phyloP scores from a whole-genome alignment of 2,797 vertebrate genomes.

The Poeciliopsis infans region DNA sequence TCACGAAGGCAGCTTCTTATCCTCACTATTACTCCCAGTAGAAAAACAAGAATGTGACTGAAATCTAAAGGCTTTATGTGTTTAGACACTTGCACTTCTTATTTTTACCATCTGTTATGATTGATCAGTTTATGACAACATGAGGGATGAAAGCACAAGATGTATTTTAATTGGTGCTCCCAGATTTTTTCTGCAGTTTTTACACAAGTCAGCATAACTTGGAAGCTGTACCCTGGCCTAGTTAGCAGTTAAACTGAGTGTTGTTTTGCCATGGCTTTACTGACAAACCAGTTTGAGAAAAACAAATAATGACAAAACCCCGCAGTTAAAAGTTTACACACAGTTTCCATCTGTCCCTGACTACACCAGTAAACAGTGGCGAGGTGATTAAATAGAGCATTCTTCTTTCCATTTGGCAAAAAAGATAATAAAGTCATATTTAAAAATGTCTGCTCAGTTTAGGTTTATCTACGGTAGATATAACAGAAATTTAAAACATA shows the following conservation, averaged over 20 bases:
- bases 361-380: background rate
- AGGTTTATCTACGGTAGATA: conserved; percentile 2
- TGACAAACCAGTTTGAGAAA: conserved; percentile 5
- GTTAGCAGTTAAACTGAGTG: background rate
- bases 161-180: conserved; percentile 5
- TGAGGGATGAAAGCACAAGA: conserved; percentile 16
- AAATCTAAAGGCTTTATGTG: conserved; percentile 11
- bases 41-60: conserved; percentile 27
- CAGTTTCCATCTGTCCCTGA: background rate
- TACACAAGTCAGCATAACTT: background rate
- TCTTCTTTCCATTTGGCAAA: conserved; percentile 7
- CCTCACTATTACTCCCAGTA: conserved; percentile 45
- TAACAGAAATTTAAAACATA: conserved; percentile 1
- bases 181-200: background rate
- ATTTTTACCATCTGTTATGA: conserved; percentile 7
- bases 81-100: conserved; percentile 29
- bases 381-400: conserved; percentile 4
- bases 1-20: conserved; percentile 57
- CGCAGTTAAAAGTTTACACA: background rate
- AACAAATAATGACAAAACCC: background rate
- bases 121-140: conserved; percentile 1
- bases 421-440: conserved; percentile 27
- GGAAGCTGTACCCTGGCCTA: background rate
- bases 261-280: conserved; percentile 6
- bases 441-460: conserved; percentile 8